Conservation (phyloP, 2,113 vertebrate species). For the Tachycineta bicolor region DNA sequence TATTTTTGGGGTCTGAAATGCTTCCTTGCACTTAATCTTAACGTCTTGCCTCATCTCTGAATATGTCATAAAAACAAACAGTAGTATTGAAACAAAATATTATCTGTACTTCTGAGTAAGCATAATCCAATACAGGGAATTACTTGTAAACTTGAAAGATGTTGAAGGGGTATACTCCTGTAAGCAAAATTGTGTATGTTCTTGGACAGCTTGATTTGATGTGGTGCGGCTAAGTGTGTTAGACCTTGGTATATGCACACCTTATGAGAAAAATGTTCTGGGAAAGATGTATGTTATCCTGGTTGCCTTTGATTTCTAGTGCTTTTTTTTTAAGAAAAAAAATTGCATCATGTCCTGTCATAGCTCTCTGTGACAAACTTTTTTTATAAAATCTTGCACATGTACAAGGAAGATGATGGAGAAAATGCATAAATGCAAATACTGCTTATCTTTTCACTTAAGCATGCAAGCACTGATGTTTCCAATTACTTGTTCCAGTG, state of each 20-base stretch:
- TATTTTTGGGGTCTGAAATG: conserved; percentile 52
- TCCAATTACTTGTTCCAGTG: conserved; percentile 38
- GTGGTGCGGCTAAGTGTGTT: conserved; percentile 58
- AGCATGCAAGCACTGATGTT: conserved; percentile 62
- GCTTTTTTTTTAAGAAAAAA: neutral
- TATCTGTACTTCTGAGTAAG: conserved; percentile 29
- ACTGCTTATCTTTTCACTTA: conserved; percentile 53
- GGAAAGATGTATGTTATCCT: conserved; percentile 12
- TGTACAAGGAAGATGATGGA: conserved; percentile 45
- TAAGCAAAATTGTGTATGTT: conserved; percentile 49
- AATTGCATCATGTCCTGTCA: conserved; percentile 34
- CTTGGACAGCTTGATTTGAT: conserved; percentile 44
- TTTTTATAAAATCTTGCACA: conserved; percentile 55
- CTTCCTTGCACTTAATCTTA: conserved; percentile 62
- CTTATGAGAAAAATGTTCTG: conserved; percentile 21
- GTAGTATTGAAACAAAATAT: conserved; percentile 53
- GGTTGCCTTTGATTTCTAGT: conserved; percentile 67
- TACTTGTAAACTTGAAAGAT: conserved; percentile 50
- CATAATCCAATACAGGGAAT: conserved; percentile 22
- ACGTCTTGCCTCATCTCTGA: conserved; percentile 54
- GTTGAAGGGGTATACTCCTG: conserved; percentile 5
- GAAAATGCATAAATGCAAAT: conserved; percentile 57
- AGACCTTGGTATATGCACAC: conserved; percentile 38
- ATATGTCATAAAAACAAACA: conserved; percentile 4
- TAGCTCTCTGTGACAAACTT: conserved; percentile 43